Conservation (phyloP, 2,888 invertebrate species). For the Pristionchus exspectatus region DNA sequence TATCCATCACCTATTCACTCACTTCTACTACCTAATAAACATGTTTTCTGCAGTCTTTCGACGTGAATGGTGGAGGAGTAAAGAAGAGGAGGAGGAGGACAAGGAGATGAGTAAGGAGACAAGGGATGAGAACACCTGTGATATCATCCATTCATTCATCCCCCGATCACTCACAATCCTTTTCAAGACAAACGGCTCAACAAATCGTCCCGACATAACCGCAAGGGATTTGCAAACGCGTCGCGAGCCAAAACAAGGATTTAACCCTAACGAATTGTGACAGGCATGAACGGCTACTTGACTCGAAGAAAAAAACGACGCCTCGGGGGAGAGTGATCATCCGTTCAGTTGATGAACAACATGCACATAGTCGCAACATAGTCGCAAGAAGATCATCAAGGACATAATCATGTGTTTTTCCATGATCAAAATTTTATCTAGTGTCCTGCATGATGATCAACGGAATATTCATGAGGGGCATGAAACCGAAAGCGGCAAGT, state of each 20-base stretch:
- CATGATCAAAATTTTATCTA: no score
- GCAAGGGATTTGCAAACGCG: neutral
- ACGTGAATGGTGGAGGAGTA: constrained; percentile 9
- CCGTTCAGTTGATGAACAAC: neutral
- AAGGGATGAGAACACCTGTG: neutral
- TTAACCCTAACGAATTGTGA: constrained; percentile 13
- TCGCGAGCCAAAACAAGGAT: constrained; percentile 9
- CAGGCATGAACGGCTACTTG: neutral
- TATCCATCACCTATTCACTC: constrained; percentile 37
- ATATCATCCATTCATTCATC: neutral
- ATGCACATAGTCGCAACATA: neutral
- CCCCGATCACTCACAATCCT: neutral
- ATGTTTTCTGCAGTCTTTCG: constrained; percentile 41
- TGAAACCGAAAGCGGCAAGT: neutral
- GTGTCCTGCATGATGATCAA: neutral
- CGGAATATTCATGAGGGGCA: neutral
- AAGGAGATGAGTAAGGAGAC: neutral
- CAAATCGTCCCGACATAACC: neutral
- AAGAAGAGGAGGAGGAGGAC: neutral
- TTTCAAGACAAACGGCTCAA: neutral
- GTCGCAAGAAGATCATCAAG: no score
- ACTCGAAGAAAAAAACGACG: neutral
- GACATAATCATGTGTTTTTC: no score
- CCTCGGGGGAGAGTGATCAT: neutral
- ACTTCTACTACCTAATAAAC: constrained; percentile 38